phyloP scores from a whole-genome alignment of 2,113 vertebrate species.

The Microcebus jonahi region DNA sequence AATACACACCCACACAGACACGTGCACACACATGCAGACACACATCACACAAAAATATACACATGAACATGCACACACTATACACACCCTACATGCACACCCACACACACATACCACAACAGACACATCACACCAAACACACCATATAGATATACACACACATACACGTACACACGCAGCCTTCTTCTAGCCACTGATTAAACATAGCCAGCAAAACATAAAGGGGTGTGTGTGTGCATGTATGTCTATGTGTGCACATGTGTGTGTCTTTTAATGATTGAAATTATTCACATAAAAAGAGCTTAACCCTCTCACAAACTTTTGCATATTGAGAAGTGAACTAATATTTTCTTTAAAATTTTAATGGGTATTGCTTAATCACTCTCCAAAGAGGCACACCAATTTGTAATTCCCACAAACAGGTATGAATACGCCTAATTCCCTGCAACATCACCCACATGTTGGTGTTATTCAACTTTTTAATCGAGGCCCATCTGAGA shows the following conservation, averaged over 20 bases:
- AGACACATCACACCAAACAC: not conserved
- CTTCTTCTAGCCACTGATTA: not conserved
- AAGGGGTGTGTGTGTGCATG: not conserved
- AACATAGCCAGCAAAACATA: not conserved
- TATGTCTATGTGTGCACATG: not conserved
- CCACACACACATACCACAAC: not conserved
- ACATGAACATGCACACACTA: not conserved
- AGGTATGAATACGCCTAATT: not conserved
- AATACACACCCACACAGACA: too few species aligned
- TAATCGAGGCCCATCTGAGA: not conserved
- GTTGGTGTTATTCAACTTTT: not conserved
- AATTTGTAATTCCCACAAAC: not conserved
- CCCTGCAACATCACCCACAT: not conserved
- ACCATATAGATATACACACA: not conserved
- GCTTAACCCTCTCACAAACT: not conserved
- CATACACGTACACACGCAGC: not conserved
- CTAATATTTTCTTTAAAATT: not conserved
- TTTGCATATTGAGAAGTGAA: not conserved
- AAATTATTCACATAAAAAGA: not conserved
- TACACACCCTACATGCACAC: not conserved
- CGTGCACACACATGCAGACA: too few species aligned
- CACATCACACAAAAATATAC: not conserved
- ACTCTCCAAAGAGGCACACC: not conserved
- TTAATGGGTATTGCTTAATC: not conserved
- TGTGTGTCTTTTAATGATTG: not conserved